Base-by-base conservation (phyloP, 1,140 invertebrate species). In the Olivierus martensii region DNA sequence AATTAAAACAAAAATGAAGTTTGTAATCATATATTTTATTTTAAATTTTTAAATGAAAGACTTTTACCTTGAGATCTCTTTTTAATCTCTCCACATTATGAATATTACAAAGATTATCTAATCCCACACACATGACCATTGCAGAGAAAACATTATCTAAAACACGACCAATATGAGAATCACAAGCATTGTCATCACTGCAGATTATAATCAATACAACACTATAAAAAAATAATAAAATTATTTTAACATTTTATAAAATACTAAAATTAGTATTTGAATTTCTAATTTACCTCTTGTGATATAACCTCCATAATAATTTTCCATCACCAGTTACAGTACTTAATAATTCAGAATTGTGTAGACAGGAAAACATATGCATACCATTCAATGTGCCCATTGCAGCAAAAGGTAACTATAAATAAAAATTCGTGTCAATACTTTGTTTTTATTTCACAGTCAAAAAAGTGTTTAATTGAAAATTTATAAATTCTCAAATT, bases 311-410 rank as follows among this genome's bases (percentile, higher is more conserved):
- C 84, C 84, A 88, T 41, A 79, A 72, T 49, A 87, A 68, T 28
- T 75, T 77, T 57, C 80, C 77, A 62, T 84, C 79, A 46, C 80
- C 74, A 42, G 80, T 79, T 45, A 76, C 66, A 0, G 82, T 81
- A 19, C 75, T 75, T 36, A 80, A 63, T 6, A 88, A 64, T 59
- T 76, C 70, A 38, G 83, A 73, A 38, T 77, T 75, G 50, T 83
- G 78, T 3, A 79, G 79, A 63, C 81, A 82, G 1, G 82, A 75
- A 70, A 84, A 87, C 77, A 87, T 82, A 58, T 86, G 82, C n/a
- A 87, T 78, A 6, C 83, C 83, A 73, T 86, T 86, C 18, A 87
- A 62, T 2, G 82, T 83, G n/a, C 82, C 84, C 52, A 84, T 76
- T 46, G 81, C 76, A 19, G 83, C 81, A 68, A 85, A 87, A 6